Percentiles rank a stretch among this genome's conserved stretches.
Evolutionary conservation across 2,113 vertebrate genomes (phyloP).

Genomic region (Buteo buteo): DNA sequence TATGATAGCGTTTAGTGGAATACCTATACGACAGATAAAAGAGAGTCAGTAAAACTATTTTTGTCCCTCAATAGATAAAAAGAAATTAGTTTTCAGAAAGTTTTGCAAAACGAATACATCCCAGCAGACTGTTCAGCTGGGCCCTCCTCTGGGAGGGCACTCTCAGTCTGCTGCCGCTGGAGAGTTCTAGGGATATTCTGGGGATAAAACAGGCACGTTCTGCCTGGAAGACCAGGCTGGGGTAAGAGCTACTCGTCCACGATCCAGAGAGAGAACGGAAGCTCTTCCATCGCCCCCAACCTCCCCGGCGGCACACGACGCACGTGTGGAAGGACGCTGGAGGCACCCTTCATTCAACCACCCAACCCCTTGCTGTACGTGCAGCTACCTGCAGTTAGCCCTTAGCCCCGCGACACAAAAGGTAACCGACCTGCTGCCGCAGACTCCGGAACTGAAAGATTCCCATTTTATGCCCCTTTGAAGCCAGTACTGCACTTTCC

Average conservation of each 20-base stretch:
- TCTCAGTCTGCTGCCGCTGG: not conserved
- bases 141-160: not conserved
- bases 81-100: constrained; percentile 24
- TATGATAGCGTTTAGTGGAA: constrained; percentile 37
- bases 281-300: not conserved
- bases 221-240: not conserved
- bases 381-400: not conserved
- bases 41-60: constrained; percentile 15
- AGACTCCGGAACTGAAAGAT: not conserved
- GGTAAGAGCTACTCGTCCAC: not conserved
- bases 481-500: not conserved
- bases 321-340: not conserved
- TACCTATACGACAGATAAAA: constrained; percentile 52
- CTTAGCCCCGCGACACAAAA: not conserved
- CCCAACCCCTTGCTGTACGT: not conserved
- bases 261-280: not conserved
- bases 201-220: not conserved
- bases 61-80: constrained; percentile 27
- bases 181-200: not conserved
- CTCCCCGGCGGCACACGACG: accelerated
- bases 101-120: not conserved
- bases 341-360: not conserved
- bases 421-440: not conserved
- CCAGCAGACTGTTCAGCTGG: not conserved
- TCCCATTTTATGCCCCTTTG: not conserved